Conservation (phyloP, 2,797 vertebrate species). For the Meriones psammophilus region DNA sequence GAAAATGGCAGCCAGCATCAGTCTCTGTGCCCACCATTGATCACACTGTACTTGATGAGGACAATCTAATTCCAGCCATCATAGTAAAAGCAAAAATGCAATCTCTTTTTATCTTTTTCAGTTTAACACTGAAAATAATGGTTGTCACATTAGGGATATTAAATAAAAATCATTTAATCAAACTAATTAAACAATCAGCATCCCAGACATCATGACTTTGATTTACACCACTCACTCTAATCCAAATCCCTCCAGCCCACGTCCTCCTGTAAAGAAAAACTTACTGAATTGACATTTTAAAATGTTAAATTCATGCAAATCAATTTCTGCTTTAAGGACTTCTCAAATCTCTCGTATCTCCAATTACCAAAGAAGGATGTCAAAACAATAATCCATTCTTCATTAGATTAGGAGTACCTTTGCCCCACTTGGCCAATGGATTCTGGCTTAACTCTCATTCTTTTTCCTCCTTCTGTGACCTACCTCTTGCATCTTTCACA, state of each 20-base stretch:
- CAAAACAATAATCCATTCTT: not conserved
- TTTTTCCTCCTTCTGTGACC: not conserved
- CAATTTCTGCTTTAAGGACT: not conserved
- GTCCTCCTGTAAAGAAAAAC: not conserved
- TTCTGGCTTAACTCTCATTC: not conserved
- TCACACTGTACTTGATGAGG: not conserved
- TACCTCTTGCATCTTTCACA: not conserved
- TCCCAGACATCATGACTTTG: not conserved
- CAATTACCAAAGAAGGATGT: not conserved
- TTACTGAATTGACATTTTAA: not conserved
- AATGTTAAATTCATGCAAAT: not conserved
- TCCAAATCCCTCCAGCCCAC: not conserved
- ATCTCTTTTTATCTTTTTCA: not conserved
- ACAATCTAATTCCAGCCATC: not conserved
- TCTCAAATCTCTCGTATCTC: not conserved
- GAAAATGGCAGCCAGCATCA: not conserved
- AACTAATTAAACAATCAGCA: not conserved
- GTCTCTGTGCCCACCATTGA: rapidly evolving
- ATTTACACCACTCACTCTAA: not conserved
- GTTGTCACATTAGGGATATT: not conserved
- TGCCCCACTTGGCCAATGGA: not conserved
- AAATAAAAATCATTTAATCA: not conserved
- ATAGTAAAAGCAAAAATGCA: not conserved
- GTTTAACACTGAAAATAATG: not conserved
- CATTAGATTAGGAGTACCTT: not conserved